Conservation (phyloP, 2,797 vertebrate species). For the Apodemus agrarius region DNA sequence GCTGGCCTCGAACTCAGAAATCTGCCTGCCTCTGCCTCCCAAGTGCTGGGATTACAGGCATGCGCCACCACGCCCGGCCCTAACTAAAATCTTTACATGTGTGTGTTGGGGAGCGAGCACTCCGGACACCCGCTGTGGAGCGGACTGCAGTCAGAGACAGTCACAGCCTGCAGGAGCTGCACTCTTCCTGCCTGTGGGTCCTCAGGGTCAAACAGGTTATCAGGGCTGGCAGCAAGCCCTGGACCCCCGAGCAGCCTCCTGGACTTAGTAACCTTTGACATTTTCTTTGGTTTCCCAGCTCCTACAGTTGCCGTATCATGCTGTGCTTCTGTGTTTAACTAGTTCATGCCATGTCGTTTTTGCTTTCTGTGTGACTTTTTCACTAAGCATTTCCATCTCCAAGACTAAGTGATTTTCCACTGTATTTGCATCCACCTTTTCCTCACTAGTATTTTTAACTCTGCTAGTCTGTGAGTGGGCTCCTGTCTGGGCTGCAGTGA, state of each 20-base stretch:
- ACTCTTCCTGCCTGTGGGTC: not conserved
- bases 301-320: not conserved
- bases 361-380: not conserved
- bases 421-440: not conserved
- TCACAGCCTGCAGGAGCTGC: not conserved
- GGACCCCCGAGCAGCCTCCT: too few relatives aligned
- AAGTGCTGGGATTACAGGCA: too few relatives aligned
- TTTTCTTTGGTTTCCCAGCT: not conserved
- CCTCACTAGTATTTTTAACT: not conserved
- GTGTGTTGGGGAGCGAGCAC: too few relatives aligned
- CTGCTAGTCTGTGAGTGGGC: not conserved
- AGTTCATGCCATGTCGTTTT: not conserved
- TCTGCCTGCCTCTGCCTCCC: too few relatives aligned
- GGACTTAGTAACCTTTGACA: too few relatives aligned
- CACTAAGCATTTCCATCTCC: not conserved
- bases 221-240: too few relatives aligned
- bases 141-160: not conserved
- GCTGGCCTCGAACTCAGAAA: too few relatives aligned
- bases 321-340: not conserved
- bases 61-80: too few relatives aligned
- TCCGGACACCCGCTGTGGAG: too few relatives aligned
- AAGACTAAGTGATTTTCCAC: not conserved
- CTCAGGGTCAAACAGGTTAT: too few relatives aligned
- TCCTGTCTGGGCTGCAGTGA: not conserved
- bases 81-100: not conserved